Evolutionary conservation across 2,797 vertebrate genomes (phyloP).

Genomic region (Urosaurus nigricauda): DNA sequence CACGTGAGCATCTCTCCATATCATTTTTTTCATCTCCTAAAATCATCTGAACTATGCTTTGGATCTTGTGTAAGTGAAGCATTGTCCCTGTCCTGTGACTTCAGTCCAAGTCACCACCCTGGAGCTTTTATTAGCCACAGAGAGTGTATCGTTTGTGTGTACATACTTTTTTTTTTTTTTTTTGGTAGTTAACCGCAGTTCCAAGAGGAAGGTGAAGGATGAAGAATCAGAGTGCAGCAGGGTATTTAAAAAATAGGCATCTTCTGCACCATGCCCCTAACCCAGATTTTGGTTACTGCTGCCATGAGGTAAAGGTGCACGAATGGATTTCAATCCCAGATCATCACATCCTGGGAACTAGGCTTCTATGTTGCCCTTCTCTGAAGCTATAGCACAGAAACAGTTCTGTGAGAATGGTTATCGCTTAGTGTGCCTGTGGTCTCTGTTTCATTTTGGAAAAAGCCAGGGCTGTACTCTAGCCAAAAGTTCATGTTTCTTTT

Average conservation of each 20-base stretch:
- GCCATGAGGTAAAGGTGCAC: no score
- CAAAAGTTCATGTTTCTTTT: neutral
- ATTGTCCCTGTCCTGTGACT: neutral
- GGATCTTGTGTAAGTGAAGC: neutral
- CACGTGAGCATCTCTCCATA: neutral
- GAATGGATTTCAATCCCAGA: no score
- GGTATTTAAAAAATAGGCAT: neutral
- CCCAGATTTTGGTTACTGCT: neutral
- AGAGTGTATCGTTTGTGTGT: neutral
- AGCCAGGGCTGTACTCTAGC: neutral
- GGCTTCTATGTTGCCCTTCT: neutral
- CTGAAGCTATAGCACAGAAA: neutral
- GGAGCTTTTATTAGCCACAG: neutral
- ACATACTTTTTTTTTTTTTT: neutral
- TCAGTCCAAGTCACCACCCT: neutral
- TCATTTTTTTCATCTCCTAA: neutral
- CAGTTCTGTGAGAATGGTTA: neutral
- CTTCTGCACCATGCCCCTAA: neutral
- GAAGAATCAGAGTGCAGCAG: no score
- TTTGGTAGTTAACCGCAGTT: neutral
- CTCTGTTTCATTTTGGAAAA: neutral
- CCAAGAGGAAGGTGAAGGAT: neutral
- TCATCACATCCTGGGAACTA: neutral
- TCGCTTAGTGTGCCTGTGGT: neutral
- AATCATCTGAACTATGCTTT: neutral